Base-by-base conservation (phyloP, 2,797 vertebrate species). In the Toxotes lorentzi region DNA sequence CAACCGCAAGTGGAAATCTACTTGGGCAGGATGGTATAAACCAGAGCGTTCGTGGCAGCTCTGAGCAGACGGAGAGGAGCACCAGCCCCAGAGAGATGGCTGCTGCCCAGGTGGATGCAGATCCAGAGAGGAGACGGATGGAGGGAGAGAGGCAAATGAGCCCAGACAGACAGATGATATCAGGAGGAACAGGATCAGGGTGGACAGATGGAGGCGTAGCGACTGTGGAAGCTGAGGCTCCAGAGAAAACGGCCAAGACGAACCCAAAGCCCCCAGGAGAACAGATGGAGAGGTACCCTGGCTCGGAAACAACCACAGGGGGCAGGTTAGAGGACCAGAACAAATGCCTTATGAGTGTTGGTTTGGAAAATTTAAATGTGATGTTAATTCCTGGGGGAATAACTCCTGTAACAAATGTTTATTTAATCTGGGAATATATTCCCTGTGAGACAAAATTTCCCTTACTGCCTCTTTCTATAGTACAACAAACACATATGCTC, bases 1-100 rank as follows among this genome's bases (percentile, higher is more conserved):
- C 91, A 1, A 95, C 93, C 0, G 92, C 94, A 23, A 95, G 94
- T 0, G 94, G 94, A 89, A 95, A 95, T 75, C 89, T 94, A 9
- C 93, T 91, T 0, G 82, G 87, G 0, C 93, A 93, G 54, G 93
- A 94, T 61, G 88, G 88, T 64, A 87, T 81, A 2, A 93, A 93
- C 0, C 94, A 94, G 4, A 88, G 89, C 1, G 76, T 90, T 1
- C 73, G 6, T 2, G 93, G 93, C 68, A 30, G 58, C 35, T 30
- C 68, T 35, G 64, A 77, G 57, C 81, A 77, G 53, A 84, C 63
- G 63, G 79, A 76, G 57, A 1, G 56, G 24, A 84, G 73, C 61
- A 11, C 34, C 61, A 7, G 38, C 73, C 80, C 66, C 1, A 0
- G 32, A 83, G 85, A 78, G 62, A 84, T 78, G 87, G 89, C 84